phyloP scores from a whole-genome alignment of 2,797 vertebrate genomes.

The Enteromius paludinosus region DNA sequence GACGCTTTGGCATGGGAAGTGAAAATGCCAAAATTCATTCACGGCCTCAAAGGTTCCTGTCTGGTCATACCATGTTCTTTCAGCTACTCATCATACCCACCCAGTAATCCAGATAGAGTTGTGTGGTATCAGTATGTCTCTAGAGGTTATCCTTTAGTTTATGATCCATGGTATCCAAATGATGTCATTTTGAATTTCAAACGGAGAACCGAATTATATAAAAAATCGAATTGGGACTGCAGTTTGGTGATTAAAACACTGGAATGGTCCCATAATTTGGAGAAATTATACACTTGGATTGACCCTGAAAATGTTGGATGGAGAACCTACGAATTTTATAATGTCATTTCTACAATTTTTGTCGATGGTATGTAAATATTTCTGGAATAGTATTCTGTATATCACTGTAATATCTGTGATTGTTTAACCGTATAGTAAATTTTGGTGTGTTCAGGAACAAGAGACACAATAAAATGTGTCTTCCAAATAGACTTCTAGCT shows the following conservation, averaged over 20 bases:
- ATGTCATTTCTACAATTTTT: slow-evolving; percentile 63
- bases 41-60: background rate
- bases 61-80: background rate
- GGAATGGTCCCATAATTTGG: slow-evolving; percentile 51
- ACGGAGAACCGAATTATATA: slow-evolving; percentile 12
- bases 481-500: background rate
- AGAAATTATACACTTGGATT: slow-evolving; percentile 70
- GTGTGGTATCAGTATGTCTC: background rate
- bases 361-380: slow-evolving; percentile 54
- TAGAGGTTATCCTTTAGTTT: background rate
- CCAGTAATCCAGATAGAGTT: background rate
- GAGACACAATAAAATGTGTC: background rate
- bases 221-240: slow-evolving; percentile 39
- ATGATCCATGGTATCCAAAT: rapidly evolving
- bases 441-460: background rate
- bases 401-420: background rate
- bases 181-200: slow-evolving; percentile 33
- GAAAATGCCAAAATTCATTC: background rate
- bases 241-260: slow-evolving; percentile 67
- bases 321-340: slow-evolving; percentile 56
- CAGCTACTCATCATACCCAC: background rate
- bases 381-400: background rate
- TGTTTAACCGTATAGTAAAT: background rate
- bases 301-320: slow-evolving; percentile 58
- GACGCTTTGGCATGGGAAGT: background rate